Conservation (phyloP, 2,113 vertebrate genomes). For the Lophochroa leadbeateri region DNA sequence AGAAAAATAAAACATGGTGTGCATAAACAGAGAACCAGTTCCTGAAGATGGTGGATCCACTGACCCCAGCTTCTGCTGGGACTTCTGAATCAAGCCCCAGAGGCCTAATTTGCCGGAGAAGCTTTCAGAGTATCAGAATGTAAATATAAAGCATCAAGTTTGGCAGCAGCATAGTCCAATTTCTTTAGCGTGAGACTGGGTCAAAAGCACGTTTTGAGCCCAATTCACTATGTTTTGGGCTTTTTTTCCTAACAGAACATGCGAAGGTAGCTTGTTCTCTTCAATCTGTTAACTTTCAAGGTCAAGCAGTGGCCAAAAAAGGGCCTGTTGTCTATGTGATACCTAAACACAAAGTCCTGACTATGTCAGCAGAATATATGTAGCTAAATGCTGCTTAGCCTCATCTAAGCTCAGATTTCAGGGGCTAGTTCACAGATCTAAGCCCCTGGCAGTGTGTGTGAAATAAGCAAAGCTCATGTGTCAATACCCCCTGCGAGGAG, state of each 20-base stretch:
- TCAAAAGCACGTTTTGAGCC: not conserved
- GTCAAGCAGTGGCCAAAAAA: constrained; percentile 56
- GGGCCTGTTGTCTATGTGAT: constrained; percentile 48
- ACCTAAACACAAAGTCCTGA: constrained; percentile 50
- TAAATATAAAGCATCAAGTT: not conserved
- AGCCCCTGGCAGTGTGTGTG: constrained; percentile 26
- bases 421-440: constrained; percentile 38
- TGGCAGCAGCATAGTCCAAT: not conserved
- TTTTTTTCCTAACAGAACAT: not conserved
- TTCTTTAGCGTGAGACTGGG: not conserved
- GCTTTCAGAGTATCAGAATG: not conserved
- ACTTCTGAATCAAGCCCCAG: not conserved
- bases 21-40: not conserved
- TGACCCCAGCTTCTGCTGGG: not conserved
- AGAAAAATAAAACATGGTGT: not conserved
- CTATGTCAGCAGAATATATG: constrained; percentile 56
- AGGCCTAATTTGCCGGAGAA: not conserved
- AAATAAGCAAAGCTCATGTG: constrained; percentile 59
- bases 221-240: not conserved
- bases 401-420: constrained; percentile 57
- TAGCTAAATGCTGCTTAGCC: constrained; percentile 48
- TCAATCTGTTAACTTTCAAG: constrained; percentile 51
- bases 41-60: not conserved
- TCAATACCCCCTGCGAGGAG: not conserved
- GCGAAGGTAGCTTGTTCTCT: not conserved